Evolutionary conservation across 2,797 vertebrate genomes (phyloP), one percentile per base, ranked within the genome.

Genomic region (Falco rusticolus): DNA sequence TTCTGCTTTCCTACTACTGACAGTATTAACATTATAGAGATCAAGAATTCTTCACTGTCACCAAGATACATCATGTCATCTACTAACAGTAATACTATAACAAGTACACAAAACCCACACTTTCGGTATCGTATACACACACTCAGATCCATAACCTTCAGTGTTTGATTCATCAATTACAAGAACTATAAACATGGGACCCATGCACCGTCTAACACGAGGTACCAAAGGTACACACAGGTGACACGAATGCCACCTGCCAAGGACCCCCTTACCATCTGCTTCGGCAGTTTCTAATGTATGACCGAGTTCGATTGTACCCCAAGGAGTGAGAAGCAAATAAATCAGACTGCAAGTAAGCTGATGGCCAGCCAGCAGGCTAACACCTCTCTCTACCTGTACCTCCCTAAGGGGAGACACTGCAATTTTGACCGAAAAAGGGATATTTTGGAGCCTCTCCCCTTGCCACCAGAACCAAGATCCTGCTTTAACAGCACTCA

Each of bases 121-220:
- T 61, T 39, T 16, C 59, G 21, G 8, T 22, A 19, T 10, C 39
- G 29, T 68, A 21, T 33, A 26, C 5, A 4, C 9, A 50, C 17
- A 26, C 39, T 12, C 4, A 50, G 63, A 68, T 6, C 29, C 31
- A 60, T 1, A 45, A 7, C 20, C 14, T 72, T 48, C 45, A 54
- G 26, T 1, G 11, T 25, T 41, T 41, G 16, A 13, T 45, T 84
- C 57, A 53, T 45, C 11, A 47, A 0, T 21, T 37, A 34, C 28
- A 39, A 60, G n/a, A 78, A 50, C 3, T 16, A 15, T 5, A 83
- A 85, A 56, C 28, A 28, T 0, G 1, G 60, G 13, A 61, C 18
- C 17, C 3, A 0, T 0, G 5, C 11, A 16, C 63, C 9, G 3
- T 5, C 39, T 31, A 17, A 48, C 31, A 11, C 1, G 2, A 24